Evolutionary conservation across 53 echinoderm and acorn worm species (phyloP).

Genomic region (Hippasteria phrygiana): DNA sequence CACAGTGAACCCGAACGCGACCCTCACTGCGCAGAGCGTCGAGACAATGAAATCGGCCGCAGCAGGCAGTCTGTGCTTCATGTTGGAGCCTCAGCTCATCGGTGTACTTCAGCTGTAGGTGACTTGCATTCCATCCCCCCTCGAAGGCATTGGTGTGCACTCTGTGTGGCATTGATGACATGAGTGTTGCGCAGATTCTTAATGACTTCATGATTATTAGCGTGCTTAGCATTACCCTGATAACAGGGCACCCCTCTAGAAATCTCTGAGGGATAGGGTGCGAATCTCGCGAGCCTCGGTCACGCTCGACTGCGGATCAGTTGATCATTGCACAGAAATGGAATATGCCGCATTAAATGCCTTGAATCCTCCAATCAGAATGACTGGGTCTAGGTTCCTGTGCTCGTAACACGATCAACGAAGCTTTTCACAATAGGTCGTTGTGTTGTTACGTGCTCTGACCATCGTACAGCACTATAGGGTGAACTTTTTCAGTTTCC

Average conservation of each 20-base stretch:
- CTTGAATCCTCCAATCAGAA: conserved; percentile 78
- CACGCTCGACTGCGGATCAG: conserved; percentile 59
- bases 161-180: conserved; percentile 86
- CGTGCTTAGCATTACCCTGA: conserved; percentile 86
- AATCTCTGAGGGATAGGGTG: conserved; percentile 87
- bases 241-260: conserved; percentile 71
- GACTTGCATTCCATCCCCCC: conserved; percentile 64
- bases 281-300: conserved; percentile 49
- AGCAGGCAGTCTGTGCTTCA: conserved; percentile 66
- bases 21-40: conserved; percentile 95
- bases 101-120: conserved; percentile 79
- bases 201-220: conserved; percentile 66
- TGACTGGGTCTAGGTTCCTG: conserved; percentile 72
- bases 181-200: conserved; percentile 84
- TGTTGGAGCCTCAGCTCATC: conserved; percentile 77
- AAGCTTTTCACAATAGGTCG: conserved; percentile 33
- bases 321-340: conserved; percentile 79
- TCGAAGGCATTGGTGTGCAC: conserved; percentile 73
- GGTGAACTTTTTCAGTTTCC: conserved; percentile 70
- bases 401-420: too few relatives aligned
- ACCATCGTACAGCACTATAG: conserved; percentile 83
- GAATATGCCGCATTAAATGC: conserved; percentile 67
- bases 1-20: too few relatives aligned
- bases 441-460: conserved; percentile 41
- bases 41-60: conserved; percentile 91